These are phyloP conservation scores for Syngnathus scovelli DNA, from an alignment of 2,113 vertebrate species.

Conservation along the genomic window DNA sequence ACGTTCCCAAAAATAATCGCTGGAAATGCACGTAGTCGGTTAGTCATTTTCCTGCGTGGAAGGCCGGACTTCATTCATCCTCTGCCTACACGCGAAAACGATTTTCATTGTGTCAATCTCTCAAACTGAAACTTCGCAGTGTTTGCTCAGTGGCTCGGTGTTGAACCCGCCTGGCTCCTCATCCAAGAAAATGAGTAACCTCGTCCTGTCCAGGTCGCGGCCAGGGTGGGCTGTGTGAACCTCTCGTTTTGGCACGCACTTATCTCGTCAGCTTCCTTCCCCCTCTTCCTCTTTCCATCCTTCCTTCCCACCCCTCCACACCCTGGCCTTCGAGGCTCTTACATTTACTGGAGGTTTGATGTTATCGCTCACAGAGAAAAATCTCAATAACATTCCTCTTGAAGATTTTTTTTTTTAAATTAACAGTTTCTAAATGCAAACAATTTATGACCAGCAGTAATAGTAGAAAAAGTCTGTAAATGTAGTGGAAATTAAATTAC, in stretches of 20 bases:
- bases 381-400: slow-evolving; percentile 25
- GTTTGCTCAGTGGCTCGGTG: slow-evolving; percentile 37
- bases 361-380: slow-evolving; percentile 40
- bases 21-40: slow-evolving; percentile 62
- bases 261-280: slow-evolving; percentile 71
- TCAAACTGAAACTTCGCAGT: slow-evolving; percentile 28
- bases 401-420: neutral
- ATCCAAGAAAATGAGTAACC: slow-evolving; percentile 73
- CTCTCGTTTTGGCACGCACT: slow-evolving; percentile 64
- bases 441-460: neutral
- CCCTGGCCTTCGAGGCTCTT: slow-evolving; percentile 47
- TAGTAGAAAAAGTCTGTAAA: slow-evolving; percentile 6
- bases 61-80: slow-evolving; percentile 24
- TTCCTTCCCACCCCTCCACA: slow-evolving; percentile 68
- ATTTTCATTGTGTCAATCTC: slow-evolving; percentile 33
- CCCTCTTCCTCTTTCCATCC: slow-evolving; percentile 78
- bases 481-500: neutral
- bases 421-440: neutral
- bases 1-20: slow-evolving; percentile 54
- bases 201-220: slow-evolving; percentile 61
- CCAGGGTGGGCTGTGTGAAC: slow-evolving; percentile 62
- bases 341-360: slow-evolving; percentile 48
- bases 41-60: slow-evolving; percentile 56
- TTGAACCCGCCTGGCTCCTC: slow-evolving; percentile 62
- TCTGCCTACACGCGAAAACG: slow-evolving; percentile 24